Base-by-base conservation (phyloP, 2,113 vertebrate genomes). In the Bujurquina vittata region DNA sequence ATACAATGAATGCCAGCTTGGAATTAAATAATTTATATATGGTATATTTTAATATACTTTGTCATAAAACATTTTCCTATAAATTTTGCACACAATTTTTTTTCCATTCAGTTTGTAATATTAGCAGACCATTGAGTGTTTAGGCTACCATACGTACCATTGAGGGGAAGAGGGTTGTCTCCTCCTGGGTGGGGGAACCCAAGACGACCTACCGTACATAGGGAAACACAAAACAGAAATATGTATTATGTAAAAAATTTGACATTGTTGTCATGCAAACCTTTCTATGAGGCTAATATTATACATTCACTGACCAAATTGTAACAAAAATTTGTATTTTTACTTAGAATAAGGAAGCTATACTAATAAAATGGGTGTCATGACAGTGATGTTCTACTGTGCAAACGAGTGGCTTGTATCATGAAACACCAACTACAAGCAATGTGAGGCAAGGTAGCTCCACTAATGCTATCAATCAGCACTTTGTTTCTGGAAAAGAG, bases 91-190 rank as follows among this genome's bases (percentile, higher is more conserved):
- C 14, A 46, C 14, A 46, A 15, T 15, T 46, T 20, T 29, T 7
- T 56, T 40, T 43, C 54, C 10, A 62, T 40, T 60, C 56, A 49
- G 9, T 46, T 57, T 82, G 1, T 49, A 14, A 8, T n/a, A 10
- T 76, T 57, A 22, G n/a, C 18, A 4, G 54, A 54, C 3, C 4
- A 7, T 40, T 23, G 23, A 29, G 40, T 23, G 73, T 22, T 14
- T n/a, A 35, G 23, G n/a, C 77, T 37, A 58, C 5, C 35, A 79
- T 91, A 95, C 97, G 56, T 96, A 97, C 96, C 97, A 93, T 97
- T 97, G 91, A 97, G 95, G 92, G 97, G 96, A 93, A 97, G 95
- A 90, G 96, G 96, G 92, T 94, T 97, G 93, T 97, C 96, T 87
- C 94, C 96, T 90, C 96, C 96, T 86, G 96, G 96, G 91, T 97